phyloP scores from a whole-genome alignment of 2,113 vertebrate species.

The Murina feae region DNA sequence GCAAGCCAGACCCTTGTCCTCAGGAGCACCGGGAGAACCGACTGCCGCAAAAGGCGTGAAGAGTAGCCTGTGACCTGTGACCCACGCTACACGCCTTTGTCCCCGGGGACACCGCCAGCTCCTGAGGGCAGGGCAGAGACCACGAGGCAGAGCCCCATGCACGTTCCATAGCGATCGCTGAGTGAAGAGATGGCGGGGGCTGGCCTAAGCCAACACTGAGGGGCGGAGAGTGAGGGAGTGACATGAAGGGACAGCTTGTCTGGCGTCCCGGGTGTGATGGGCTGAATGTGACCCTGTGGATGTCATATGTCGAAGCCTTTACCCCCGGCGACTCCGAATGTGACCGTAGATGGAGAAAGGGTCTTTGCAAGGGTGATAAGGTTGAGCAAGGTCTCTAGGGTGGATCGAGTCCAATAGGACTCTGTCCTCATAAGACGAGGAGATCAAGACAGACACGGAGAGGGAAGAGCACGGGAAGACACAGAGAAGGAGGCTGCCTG shows the following conservation, averaged over 20 bases:
- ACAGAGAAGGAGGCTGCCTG: rapidly evolving
- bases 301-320: not conserved
- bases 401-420: not conserved
- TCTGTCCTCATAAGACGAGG: not conserved
- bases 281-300: not conserved
- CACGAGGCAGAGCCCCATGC: not conserved
- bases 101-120: not conserved
- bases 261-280: too few species aligned
- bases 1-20: not conserved
- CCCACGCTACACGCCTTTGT: rapidly evolving
- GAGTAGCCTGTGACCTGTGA: too few species aligned
- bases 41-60: rapidly evolving
- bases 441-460: not conserved
- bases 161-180: rapidly evolving
- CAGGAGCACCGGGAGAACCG: not conserved
- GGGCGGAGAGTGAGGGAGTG: not conserved
- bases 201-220: not conserved
- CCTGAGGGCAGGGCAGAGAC: not conserved
- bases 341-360: rapidly evolving
- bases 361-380: rapidly evolving
- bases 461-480: not conserved
- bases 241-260: rapidly evolving
- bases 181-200: not conserved
- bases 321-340: not conserved
- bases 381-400: not conserved